phyloP scores from a whole-genome alignment of 1,140 invertebrate species.

The Steinernema feltiae region DNA sequence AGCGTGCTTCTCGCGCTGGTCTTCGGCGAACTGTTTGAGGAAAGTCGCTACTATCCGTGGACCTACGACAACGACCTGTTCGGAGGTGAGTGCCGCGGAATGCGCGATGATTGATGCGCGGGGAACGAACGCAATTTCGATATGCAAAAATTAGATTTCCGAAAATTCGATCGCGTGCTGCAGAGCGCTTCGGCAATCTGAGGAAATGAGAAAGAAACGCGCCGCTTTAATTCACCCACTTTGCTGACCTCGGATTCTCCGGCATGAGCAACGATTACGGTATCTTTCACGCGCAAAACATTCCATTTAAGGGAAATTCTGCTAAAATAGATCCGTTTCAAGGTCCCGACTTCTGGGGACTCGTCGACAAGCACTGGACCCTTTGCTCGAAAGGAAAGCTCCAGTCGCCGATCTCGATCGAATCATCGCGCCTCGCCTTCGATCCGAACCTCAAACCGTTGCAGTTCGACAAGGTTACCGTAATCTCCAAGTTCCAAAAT shows the following conservation, averaged over 20 bases:
- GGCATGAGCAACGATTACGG: too few species aligned
- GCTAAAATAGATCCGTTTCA: slow-evolving; percentile 60
- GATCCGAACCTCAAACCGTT: slow-evolving; percentile 82
- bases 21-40: background rate
- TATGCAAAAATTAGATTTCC: background rate
- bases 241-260: background rate
- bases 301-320: background rate
- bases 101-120: background rate
- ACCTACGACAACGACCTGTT: slow-evolving; percentile 33
- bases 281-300: too few species aligned
- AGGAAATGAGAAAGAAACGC: background rate
- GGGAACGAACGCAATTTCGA: background rate
- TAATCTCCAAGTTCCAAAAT: slow-evolving; percentile 58
- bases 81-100: slow-evolving; percentile 20
- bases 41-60: slow-evolving; percentile 25
- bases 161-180: slow-evolving; percentile 3
- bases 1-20: too few species aligned
- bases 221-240: background rate
- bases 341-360: slow-evolving; percentile 89
- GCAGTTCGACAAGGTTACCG: slow-evolving; percentile 82
- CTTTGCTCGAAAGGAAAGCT: slow-evolving; percentile 83
- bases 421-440: slow-evolving; percentile 79
- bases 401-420: slow-evolving; percentile 91
- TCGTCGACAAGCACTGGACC: slow-evolving; percentile 88
- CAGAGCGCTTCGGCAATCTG: background rate